A percentile compares a stretch with the other conserved stretches of the same genome.
phyloP scores from a whole-genome alignment of 2,113 vertebrate species.

The Antidorcas marsupialis region DNA sequence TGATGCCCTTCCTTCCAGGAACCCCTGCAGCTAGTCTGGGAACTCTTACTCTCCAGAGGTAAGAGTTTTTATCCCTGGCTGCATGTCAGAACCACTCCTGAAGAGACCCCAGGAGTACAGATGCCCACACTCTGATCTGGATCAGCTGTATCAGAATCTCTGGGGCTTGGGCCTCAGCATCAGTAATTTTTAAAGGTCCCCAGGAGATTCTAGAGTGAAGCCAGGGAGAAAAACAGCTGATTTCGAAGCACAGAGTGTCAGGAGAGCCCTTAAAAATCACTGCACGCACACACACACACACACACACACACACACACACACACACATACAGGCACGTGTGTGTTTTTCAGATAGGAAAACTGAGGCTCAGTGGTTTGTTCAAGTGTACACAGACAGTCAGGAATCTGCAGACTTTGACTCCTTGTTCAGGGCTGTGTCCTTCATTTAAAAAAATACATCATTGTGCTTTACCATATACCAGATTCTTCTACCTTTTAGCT shows the following conservation, averaged over 20 bases:
- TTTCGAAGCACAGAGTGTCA: not conserved
- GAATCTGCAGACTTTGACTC: not conserved
- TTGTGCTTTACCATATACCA: not conserved
- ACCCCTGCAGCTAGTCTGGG: not conserved
- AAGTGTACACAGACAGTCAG: not conserved
- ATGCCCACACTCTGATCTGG: not conserved
- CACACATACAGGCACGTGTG: not conserved
- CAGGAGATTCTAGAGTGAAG: not conserved
- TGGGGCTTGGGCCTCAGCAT: not conserved
- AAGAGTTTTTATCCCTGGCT: not conserved
- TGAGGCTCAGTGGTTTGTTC: not conserved
- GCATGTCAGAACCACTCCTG: rapidly evolving
- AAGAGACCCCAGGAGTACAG: not conserved
- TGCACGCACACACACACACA: rapidly evolving
- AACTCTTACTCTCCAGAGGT: not conserved
- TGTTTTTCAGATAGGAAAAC: not conserved
- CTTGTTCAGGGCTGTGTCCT: not conserved
- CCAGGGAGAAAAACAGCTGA: not conserved
- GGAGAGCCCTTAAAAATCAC: not conserved
- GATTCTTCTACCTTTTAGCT: not conserved
- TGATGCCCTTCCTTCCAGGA: not conserved
- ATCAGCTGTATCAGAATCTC: not conserved
- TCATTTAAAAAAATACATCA: not conserved
- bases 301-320: too few relatives aligned
- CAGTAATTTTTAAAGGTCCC: not conserved